These are phyloP conservation scores for Ooceraea biroi DNA, from an alignment of 1,140 invertebrate species.

Conservation along the genomic window DNA sequence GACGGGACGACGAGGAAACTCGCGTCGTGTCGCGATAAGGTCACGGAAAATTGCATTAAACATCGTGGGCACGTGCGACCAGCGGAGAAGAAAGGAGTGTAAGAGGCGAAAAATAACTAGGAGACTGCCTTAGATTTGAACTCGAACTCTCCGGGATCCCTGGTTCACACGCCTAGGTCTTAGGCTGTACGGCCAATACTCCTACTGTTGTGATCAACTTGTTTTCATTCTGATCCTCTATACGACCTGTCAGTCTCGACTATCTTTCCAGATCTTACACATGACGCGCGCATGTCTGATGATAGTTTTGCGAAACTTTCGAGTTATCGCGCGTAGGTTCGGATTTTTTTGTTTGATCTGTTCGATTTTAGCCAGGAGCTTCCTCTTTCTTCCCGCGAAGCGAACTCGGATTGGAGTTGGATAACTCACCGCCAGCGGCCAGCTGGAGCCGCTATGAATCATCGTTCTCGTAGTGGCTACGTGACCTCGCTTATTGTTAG, in stretches of 20 bases:
- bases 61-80: constrained; percentile 57
- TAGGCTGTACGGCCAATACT: too few species aligned
- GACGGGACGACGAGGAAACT: constrained; percentile 9
- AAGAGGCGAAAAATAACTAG: too few species aligned
- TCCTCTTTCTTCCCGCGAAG: neutral
- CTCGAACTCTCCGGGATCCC: too few species aligned
- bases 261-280: too few species aligned
- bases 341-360: constrained; percentile 52
- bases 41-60: constrained; percentile 63
- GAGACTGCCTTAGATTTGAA: too few species aligned
- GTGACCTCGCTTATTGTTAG: neutral
- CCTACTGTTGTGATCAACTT: too few species aligned
- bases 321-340: constrained; percentile 46
- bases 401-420: constrained; percentile 41
- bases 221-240: too few species aligned
- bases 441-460: constrained; percentile 42
- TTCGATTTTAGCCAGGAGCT: too few species aligned
- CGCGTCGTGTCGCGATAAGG: constrained; percentile 21
- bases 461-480: constrained; percentile 21
- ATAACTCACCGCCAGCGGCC: constrained; percentile 13
- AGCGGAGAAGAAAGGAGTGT: constrained; percentile 40
- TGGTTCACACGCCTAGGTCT: too few species aligned
- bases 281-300: too few species aligned
- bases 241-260: too few species aligned
- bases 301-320: constrained; percentile 39